Conservation (phyloP, 2,113 vertebrate genomes). For the Potamarius usumacintae region DNA sequence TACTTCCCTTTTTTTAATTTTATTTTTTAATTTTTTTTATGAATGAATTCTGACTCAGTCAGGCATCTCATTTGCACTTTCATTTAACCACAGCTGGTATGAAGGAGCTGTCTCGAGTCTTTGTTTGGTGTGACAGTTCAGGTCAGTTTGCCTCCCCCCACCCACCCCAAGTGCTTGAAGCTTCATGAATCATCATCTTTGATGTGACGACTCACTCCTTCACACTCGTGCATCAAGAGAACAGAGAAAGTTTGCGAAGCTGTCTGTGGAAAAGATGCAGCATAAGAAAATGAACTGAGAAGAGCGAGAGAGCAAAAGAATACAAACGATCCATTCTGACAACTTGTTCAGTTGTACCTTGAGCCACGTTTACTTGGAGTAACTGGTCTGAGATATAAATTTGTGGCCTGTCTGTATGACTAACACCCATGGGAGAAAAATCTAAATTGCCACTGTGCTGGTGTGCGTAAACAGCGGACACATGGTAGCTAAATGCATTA, state of each 20-base stretch:
- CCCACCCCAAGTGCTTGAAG: constrained; percentile 13
- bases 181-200: constrained; percentile 11
- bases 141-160: not conserved
- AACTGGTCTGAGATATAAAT: constrained; percentile 26
- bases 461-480: constrained; percentile 31
- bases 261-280: not conserved
- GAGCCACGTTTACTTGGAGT: constrained; percentile 13
- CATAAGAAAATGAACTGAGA: not conserved
- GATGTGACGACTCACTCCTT: not conserved
- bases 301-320: not conserved
- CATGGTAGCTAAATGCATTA: constrained; percentile 30
- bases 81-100: constrained; percentile 33
- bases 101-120: constrained; percentile 54
- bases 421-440: constrained; percentile 6
- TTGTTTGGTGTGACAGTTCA: constrained; percentile 18
- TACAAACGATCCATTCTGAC: not conserved
- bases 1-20: not conserved
- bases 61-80: constrained; percentile 41
- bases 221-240: not conserved
- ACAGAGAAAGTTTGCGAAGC: not conserved
- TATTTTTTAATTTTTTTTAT: not conserved
- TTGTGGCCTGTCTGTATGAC: not conserved
- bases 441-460: constrained; percentile 22
- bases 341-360: constrained; percentile 33
- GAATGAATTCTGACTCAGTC: not conserved